Evolutionary conservation across 37 sponge, comb jelly and placozoan genomes (phyloP), one percentile per base, ranked within the genome.

Genomic region (Petrosia ficiformis): DNA sequence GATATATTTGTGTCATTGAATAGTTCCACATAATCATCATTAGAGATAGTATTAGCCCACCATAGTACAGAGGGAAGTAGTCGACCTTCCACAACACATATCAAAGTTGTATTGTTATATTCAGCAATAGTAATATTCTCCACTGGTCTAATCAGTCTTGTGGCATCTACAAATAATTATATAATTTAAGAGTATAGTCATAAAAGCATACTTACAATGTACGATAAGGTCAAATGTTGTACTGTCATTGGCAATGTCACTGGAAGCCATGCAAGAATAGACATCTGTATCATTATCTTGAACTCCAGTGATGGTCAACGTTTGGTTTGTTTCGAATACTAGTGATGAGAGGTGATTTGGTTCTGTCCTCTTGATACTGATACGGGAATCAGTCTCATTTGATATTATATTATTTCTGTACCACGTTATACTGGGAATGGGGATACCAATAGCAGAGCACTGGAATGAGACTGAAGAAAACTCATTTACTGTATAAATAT

Each of bases 51-150:
- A 39, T 43, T 54, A 41, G 79, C 77, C 31, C 44, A 77, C 89
- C 89, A 89, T n/a, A 71, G 71, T 72, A 89, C 70, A 42, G 58
- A 2, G 10, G 89, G 89, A n/a, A 61, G 48, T 30, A 80, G 84
- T n/a, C 59, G 39, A 3, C 71, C 89, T 39, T 67, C 43, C 10
- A 68, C 83, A 61, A 48, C 38, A 48, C 89, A 88, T 37, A 30
- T 57, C 25, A 89, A 72, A 29, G 43, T 71, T 58, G 74, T 78
- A 14, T 37, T 22, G 54, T 48, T 25, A 10, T 33, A 21, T 39
- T 80, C 71, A 44, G 56, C 34, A 14, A 60, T 65, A 30, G 77
- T 72, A 21, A 67, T 31, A 44, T 72, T 31, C 24, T 24, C 56
- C 2, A 81, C 81, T 42, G 76, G n/a, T 28, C 31, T 39, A 14